A percentile compares a stretch with the other conserved stretches of the same genome.
Evolutionary conservation across 2,888 invertebrate genomes (phyloP).

Genomic region (Ectropis crepuscularia): DNA sequence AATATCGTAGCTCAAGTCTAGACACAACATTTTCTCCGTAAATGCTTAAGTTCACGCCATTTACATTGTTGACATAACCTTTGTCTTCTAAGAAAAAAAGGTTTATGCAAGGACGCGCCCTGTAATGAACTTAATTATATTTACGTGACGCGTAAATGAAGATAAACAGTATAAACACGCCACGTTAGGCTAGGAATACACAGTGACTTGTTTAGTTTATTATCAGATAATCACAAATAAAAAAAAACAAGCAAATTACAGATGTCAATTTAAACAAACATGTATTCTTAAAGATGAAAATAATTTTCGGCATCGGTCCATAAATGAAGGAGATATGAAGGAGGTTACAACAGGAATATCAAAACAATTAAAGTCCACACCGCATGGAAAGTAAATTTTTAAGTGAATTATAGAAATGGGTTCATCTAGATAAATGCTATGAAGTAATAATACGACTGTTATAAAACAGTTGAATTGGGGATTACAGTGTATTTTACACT

Average conservation of each 20-base stretch:
- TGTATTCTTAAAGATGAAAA: too few species aligned
- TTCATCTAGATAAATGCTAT: too few species aligned
- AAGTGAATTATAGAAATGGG: too few species aligned
- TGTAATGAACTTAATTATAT: slow-evolving; percentile 50
- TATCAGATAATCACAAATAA: too few species aligned
- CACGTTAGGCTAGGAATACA: slow-evolving; percentile 1
- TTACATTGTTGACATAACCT: slow-evolving; percentile 24
- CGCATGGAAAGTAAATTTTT: too few species aligned
- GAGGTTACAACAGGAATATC: background rate
- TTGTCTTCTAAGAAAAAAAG: slow-evolving; percentile 38
- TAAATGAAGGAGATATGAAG: too few species aligned
- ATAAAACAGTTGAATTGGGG: too few species aligned
- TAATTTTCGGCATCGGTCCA: background rate
- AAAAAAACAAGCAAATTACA: too few species aligned
- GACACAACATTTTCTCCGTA: slow-evolving; percentile 9
- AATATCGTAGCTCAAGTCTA: slow-evolving; percentile 16
- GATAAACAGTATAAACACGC: slow-evolving; percentile 38
- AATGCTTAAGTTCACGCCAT: slow-evolving; percentile 17
- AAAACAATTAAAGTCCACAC: background rate
- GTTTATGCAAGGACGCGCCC: slow-evolving; percentile 18
- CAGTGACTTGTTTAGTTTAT: too few species aligned
- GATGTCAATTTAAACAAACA: too few species aligned
- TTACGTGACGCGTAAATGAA: slow-evolving; percentile 39
- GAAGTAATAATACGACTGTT: too few species aligned
- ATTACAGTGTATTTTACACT: too few species aligned